phyloP scores from a whole-genome alignment of 2,888 invertebrate genomes.

The Gnatocerus cornutus region DNA sequence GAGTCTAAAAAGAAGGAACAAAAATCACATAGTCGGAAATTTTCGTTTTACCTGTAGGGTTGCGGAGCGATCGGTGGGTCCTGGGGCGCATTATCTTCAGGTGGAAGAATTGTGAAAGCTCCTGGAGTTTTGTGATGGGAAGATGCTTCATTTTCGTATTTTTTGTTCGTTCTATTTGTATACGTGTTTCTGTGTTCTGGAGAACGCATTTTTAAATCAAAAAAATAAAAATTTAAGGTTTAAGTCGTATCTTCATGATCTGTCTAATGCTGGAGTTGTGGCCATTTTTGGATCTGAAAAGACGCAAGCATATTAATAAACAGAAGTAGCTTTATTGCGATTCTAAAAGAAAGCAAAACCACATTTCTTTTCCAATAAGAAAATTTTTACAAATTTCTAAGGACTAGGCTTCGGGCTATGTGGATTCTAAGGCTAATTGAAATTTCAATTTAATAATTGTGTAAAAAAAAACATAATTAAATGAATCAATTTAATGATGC shows the following conservation, averaged over 20 bases:
- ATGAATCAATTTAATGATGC: no score
- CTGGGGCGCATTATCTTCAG: conserved; percentile 63
- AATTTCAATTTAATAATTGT: no score
- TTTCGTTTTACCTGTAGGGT: conserved; percentile 64
- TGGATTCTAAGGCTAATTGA: no score
- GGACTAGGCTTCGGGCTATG: no score
- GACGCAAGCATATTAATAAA: no score
- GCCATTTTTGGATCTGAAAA: conserved; percentile 28
- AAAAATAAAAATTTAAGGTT: conserved; percentile 46
- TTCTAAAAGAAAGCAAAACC: no score
- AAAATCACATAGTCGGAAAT: not conserved
- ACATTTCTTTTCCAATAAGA: no score
- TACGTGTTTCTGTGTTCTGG: conserved; percentile 60
- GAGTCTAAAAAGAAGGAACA: conserved; percentile 55
- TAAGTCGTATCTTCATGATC: conserved; percentile 41
- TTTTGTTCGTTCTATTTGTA: conserved; percentile 60
- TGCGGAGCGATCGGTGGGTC: conserved; percentile 67
- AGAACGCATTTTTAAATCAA: conserved; percentile 62
- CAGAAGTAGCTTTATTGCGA: no score
- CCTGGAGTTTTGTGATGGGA: conserved; percentile 67
- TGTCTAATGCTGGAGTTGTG: not conserved
- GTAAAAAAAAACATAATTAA: no score
- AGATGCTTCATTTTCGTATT: conserved; percentile 65
- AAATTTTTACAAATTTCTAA: no score
- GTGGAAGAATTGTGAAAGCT: conserved; percentile 68